Percentiles rank a stretch among this genome's conserved stretches.
phyloP scores from a whole-genome alignment of 2,113 vertebrate genomes.

The Lanius ludovicianus region DNA sequence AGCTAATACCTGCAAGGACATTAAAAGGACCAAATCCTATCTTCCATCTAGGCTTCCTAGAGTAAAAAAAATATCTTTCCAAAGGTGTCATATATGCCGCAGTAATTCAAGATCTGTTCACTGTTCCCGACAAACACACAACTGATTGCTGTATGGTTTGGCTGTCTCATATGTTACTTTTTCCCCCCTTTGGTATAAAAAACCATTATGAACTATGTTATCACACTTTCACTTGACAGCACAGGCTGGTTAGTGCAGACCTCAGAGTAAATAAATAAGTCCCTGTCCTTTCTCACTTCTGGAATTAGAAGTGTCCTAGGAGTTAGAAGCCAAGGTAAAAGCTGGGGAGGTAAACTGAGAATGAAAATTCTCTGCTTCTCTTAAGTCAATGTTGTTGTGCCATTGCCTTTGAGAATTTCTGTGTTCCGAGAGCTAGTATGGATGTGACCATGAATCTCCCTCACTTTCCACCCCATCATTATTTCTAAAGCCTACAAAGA shows the following conservation, averaged over 20 bases:
- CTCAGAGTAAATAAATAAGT: background rate
- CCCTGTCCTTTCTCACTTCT: background rate
- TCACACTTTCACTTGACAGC: background rate
- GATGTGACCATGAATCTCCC: background rate
- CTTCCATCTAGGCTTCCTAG: background rate
- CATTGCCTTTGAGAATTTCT: background rate
- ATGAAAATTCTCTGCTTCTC: background rate
- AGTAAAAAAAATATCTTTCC: background rate
- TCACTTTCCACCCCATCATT: background rate
- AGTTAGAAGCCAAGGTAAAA: background rate
- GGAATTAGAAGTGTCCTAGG: background rate
- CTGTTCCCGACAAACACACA: background rate
- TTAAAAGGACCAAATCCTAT: background rate
- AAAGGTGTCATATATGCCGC: background rate
- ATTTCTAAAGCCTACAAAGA: background rate
- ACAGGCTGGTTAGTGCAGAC: background rate
- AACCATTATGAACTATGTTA: background rate
- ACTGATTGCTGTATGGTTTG: background rate
- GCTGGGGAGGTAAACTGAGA: fast-evolving
- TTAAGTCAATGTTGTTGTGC: background rate
- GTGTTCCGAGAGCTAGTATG: background rate
- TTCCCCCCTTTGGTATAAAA: background rate
- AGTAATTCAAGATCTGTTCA: background rate
- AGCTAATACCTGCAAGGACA: background rate
- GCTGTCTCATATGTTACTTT: background rate